A percentile compares a stretch with the other conserved stretches of the same genome.
Evolutionary conservation across 2,113 vertebrate species (phyloP).

Genomic region (Megaleporinus macrocephalus): DNA sequence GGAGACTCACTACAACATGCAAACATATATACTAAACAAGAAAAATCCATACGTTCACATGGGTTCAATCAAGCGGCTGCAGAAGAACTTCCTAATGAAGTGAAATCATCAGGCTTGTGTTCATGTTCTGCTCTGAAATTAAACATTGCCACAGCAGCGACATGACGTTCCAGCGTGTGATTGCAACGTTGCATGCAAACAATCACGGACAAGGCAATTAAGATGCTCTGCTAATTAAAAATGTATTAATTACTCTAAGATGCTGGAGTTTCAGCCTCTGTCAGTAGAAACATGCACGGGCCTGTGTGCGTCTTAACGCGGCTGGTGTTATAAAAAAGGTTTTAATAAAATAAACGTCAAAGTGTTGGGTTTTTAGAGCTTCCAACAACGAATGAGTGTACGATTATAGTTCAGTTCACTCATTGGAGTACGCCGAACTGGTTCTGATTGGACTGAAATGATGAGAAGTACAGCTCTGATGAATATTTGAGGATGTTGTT

Average conservation of each 20-base stretch:
- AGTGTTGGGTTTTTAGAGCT: too few relatives aligned
- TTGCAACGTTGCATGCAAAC: not conserved
- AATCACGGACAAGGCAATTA: not conserved
- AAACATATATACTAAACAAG: not conserved
- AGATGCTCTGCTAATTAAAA: not conserved
- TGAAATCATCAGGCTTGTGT: not conserved
- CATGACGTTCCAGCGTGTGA: not conserved
- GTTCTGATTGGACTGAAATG: too few relatives aligned
- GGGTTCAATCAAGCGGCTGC: not conserved
- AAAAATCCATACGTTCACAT: not conserved
- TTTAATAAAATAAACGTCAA: too few relatives aligned
- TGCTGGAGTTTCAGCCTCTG: not conserved
- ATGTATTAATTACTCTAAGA: not conserved
- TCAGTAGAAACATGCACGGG: too few relatives aligned
- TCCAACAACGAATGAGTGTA: too few relatives aligned
- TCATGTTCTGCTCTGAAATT: conserved; percentile 7
- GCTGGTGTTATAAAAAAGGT: too few relatives aligned
- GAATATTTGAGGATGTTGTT: too few relatives aligned
- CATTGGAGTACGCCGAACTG: too few relatives aligned
- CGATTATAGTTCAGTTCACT: too few relatives aligned
- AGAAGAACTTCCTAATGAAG: conserved; percentile 1
- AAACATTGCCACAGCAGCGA: not conserved
- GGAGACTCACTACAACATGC: not conserved
- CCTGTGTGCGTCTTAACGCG: too few relatives aligned
- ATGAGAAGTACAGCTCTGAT: too few relatives aligned